Conservation (phyloP, 35 echinoderm and acorn worm species). For the Stichopus chloronotus region DNA sequence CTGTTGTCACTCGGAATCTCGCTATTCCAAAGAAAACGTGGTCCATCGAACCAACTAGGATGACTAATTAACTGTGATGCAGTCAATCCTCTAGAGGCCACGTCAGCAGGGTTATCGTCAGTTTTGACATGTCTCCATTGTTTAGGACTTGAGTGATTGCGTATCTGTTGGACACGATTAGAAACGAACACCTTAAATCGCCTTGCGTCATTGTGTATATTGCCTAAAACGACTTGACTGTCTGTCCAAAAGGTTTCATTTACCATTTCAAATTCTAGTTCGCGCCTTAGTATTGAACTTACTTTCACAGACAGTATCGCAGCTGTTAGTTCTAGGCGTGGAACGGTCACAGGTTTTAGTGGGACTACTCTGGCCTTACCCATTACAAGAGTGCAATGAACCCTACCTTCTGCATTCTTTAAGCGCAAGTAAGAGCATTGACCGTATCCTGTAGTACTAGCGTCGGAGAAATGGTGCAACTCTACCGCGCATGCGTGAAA, state of each 20-base stretch:
- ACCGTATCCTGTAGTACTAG: conserved; percentile 23
- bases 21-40: background rate
- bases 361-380: conserved; percentile 36
- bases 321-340: conserved; percentile 27
- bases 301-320: conserved; percentile 18
- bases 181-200: no score
- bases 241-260: no score
- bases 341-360: background rate
- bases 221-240: no score
- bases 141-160: conserved; percentile 4
- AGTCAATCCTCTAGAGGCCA: background rate
- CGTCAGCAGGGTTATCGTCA: no score
- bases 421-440: no score
- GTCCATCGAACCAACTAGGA: no score
- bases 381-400: conserved; percentile 21
- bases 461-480: conserved; percentile 16
- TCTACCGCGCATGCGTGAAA: no score
- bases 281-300: no score
- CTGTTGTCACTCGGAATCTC: background rate
- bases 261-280: no score
- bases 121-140: no score
- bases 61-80: background rate
- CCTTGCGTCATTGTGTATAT: no score
- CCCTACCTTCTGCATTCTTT: background rate
- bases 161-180: conserved; percentile 30